A percentile compares a stretch with the other conserved stretches of the same genome.
Evolutionary conservation across 1,140 invertebrate genomes (phyloP).

Genomic region (Eubasilissa regina): DNA sequence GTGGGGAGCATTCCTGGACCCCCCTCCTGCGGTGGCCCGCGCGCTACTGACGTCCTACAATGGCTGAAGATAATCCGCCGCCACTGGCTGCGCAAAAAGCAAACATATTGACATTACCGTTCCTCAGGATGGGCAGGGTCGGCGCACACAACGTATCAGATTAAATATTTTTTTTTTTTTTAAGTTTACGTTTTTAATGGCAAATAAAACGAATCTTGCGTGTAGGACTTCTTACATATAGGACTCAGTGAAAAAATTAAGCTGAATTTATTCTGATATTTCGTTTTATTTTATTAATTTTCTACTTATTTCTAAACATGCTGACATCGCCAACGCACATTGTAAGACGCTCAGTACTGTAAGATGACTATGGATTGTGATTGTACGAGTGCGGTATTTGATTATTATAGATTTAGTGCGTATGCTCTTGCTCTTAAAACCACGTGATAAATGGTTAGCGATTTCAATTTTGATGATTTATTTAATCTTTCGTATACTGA

Average conservation of each 20-base stretch:
- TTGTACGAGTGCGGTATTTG: no score
- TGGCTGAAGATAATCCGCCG: conserved; percentile 49
- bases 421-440: no score
- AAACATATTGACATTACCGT: conserved; percentile 48
- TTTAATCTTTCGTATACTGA: no score
- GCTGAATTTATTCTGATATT: no score
- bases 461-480: no score
- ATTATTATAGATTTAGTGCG: no score
- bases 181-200: neutral
- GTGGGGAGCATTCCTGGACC: conserved; percentile 33
- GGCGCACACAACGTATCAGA: neutral
- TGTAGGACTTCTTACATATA: neutral
- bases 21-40: conserved; percentile 22
- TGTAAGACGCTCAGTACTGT: no score
- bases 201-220: neutral
- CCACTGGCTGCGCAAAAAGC: conserved; percentile 51
- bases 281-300: no score
- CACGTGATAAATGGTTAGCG: no score
- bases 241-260: neutral
- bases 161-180: neutral
- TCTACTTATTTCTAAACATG: no score
- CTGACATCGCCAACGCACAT: no score
- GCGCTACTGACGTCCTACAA: conserved; percentile 35
- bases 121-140: conserved; percentile 31
- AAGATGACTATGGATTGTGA: no score